Conservation (phyloP, 2,113 vertebrate species). For the Alaudala cheleensis region DNA sequence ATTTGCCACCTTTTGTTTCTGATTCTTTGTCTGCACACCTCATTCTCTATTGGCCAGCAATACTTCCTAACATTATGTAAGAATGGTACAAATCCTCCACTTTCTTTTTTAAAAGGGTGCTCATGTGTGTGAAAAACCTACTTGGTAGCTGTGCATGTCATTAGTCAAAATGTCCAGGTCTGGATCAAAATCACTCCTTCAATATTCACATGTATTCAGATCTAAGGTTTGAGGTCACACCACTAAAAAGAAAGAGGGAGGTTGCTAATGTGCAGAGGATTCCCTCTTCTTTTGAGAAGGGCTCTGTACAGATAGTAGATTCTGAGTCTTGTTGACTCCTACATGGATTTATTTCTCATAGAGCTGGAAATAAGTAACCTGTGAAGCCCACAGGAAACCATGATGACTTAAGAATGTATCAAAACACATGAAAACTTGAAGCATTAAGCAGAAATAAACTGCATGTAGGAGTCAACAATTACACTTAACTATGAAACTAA, state of each 20-base stretch:
- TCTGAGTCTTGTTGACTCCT: neutral
- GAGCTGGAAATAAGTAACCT: neutral
- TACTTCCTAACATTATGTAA: neutral
- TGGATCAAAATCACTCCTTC: neutral
- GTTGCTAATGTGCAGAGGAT: neutral
- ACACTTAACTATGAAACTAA: neutral
- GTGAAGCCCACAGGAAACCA: neutral
- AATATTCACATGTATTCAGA: neutral
- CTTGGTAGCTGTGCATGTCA: neutral
- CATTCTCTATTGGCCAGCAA: neutral
- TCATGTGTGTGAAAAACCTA: neutral
- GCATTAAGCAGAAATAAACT: neutral
- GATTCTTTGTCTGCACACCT: neutral
- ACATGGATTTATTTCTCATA: neutral
- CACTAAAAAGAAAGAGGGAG: neutral
- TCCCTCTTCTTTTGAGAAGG: neutral
- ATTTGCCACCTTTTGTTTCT: neutral
- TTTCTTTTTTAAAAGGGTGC: neutral
- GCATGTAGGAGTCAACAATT: neutral
- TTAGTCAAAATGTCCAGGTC: neutral
- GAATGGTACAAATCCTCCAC: neutral
- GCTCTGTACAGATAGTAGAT: neutral
- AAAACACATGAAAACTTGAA: neutral
- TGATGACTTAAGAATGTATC: neutral
- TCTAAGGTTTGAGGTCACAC: neutral